Evolutionary conservation across 2,888 invertebrate genomes (phyloP).

Genomic region (Lochmaea capreae): DNA sequence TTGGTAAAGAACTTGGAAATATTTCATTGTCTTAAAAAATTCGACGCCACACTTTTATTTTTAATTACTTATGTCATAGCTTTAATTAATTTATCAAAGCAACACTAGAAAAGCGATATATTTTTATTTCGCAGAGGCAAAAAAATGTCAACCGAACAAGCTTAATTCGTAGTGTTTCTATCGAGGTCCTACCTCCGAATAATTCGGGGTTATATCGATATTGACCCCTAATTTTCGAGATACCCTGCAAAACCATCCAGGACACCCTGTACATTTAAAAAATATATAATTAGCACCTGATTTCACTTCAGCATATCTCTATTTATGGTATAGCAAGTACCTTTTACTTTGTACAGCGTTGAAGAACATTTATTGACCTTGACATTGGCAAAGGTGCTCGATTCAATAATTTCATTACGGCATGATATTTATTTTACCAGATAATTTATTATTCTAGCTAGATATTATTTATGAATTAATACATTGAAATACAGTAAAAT

Average conservation of each 20-base stretch:
- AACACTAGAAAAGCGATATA: too few species aligned
- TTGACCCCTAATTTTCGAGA: too few species aligned
- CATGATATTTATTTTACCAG: neutral
- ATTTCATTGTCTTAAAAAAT: neutral
- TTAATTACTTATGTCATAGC: neutral
- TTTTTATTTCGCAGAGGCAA: too few species aligned
- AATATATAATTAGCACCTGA: too few species aligned
- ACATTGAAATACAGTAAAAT: neutral
- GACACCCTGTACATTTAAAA: too few species aligned
- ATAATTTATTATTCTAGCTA: neutral
- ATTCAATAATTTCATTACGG: neutral
- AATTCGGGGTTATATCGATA: too few species aligned
- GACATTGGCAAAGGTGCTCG: neutral
- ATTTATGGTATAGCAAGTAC: neutral
- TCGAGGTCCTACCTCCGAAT: too few species aligned
- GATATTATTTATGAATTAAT: neutral
- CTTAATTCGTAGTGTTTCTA: too few species aligned
- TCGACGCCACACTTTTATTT: neutral
- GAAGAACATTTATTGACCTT: neutral
- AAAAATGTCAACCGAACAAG: too few species aligned
- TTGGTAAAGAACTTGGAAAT: neutral
- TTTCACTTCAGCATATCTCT: neutral
- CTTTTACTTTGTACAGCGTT: neutral
- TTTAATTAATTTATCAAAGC: too few species aligned
- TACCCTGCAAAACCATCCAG: too few species aligned